A percentile compares a stretch with the other conserved stretches of the same genome.
Evolutionary conservation across 2,888 invertebrate genomes (phyloP).

Genomic region (Nycteola revayana): DNA sequence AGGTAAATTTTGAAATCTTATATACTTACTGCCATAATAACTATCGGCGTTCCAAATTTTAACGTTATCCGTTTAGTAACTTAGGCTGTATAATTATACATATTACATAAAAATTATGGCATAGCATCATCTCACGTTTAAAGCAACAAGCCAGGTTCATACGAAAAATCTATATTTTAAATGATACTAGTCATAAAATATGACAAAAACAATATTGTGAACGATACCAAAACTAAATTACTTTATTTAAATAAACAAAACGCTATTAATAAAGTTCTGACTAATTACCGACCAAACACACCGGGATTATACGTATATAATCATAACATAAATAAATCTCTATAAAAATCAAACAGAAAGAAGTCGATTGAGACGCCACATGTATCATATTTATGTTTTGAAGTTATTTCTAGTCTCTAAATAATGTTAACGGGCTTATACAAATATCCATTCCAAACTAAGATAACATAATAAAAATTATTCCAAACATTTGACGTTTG

Average conservation of each 20-base stretch:
- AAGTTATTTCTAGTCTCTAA: slow-evolving; percentile 69
- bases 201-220: slow-evolving; percentile 28
- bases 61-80: no score
- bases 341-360: slow-evolving; percentile 47
- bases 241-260: slow-evolving; percentile 43
- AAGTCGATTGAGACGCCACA: slow-evolving; percentile 65
- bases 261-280: slow-evolving; percentile 39
- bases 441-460: slow-evolving; percentile 62
- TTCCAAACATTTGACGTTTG: slow-evolving; percentile 41
- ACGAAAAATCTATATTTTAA: slow-evolving; percentile 20
- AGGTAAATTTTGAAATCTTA: no score
- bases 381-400: slow-evolving; percentile 74
- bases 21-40: no score
- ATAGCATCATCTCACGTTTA: no score
- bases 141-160: no score
- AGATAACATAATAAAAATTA: slow-evolving; percentile 68
- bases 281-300: slow-evolving; percentile 49
- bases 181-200: slow-evolving; percentile 30
- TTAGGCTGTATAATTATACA: no score
- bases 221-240: slow-evolving; percentile 21
- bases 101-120: no score
- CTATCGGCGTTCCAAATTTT: no score
- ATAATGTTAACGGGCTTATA: slow-evolving; percentile 58
- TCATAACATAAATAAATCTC: slow-evolving; percentile 55
- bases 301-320: slow-evolving; percentile 40